Evolutionary conservation across 2,888 invertebrate species (phyloP), one percentile per base, ranked within the genome.

Genomic region (Ophion ventricosus): DNA sequence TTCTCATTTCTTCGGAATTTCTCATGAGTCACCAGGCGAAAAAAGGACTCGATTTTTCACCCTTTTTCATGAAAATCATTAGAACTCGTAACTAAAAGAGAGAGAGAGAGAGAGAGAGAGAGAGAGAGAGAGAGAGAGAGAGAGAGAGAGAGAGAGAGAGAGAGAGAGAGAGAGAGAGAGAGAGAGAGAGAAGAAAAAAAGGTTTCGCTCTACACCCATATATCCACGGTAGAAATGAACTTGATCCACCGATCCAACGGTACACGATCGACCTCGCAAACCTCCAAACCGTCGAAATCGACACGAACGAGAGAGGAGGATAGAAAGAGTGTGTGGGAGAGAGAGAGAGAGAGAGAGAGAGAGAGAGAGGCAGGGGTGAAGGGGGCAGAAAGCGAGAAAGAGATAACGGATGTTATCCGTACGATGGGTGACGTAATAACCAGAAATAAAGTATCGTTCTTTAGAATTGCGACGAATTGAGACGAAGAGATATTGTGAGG

Each of bases 391-490:
- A 49, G 2, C 2, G 35, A 35, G 61, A 69, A 54, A 57, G 64
- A 73, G 80, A 80, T 43, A 80, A 57, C 25, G 26, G 40, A 43
- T 26, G 69, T 81, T 84, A 81, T 78, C 77, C 64, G 20, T 26
- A 23, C 57, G 77, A 63, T 77, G 78, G 49, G 56, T 76, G 80
- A 77, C 81, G 74, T 78, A 74, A 81, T 78, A 74, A 59, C 67
- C 74, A 81, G 77, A 78, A 81, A 78, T 84, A 66, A 82, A 79
- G 25, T 17, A 17, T 79, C 49, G 63, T 76, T 78, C 49, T 75
- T 35, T 75, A 54, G 56, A 75, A 75, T 67, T 63, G 73, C 73
- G n/a, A 17, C 69, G 83, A 79, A 74, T 78, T 74, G 81, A 83
- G 49, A 72, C 67, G 61, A 57, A 66, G 73, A 77, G 54, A 64